Evolutionary conservation across 2,113 vertebrate species (phyloP), one percentile per base, ranked within the genome.

Genomic region (Todiramphus chloris): DNA sequence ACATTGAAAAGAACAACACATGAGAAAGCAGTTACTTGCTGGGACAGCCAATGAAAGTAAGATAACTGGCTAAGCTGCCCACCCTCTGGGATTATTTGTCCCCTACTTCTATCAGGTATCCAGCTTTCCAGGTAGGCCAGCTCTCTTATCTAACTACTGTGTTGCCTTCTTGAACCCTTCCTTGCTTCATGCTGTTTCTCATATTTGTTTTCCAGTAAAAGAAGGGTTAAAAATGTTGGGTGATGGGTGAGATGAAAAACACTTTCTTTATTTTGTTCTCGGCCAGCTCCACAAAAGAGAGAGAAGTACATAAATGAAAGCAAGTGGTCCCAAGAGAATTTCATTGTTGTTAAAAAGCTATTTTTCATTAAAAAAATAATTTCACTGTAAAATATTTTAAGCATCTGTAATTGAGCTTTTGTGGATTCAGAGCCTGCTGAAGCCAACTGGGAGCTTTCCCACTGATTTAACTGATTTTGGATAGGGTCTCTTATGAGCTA

Each of bases 381-480:
- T 86, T 93, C 18, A 85, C 46, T 59, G 19, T 60, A 82, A 66
- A 80, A 81, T 88, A 68, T 9, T 19, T 44, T 37, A 73, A 66
- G 12, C 43, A 68, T 80, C 76, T 94, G 69, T 89, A 92, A 79
- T 62, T 93, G 35, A 39, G 27, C 28, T 94, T 90, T 89, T 87
- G 73, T 93, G 95, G 88, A 92, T 93, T 94, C 83, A 83, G 77
- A 90, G 44, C 33, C 30, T 87, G 13, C 33, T 86, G 60, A 93
- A 94, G 90, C 96, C 90, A 95, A 7, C 66, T 96, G 95, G 89
- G 80, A 94, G 24, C 41, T 81, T 94, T 96, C 73, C 92, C 94
- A 58, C 76, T 94, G 86, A 90, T 92, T 96, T 94, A 60, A 56
- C 39, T 95, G 92, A 68, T 92, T 95, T 87, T 87, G 92, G 87